Conservation (phyloP, 2,888 invertebrate genomes). For the Resseliella maxima region DNA sequence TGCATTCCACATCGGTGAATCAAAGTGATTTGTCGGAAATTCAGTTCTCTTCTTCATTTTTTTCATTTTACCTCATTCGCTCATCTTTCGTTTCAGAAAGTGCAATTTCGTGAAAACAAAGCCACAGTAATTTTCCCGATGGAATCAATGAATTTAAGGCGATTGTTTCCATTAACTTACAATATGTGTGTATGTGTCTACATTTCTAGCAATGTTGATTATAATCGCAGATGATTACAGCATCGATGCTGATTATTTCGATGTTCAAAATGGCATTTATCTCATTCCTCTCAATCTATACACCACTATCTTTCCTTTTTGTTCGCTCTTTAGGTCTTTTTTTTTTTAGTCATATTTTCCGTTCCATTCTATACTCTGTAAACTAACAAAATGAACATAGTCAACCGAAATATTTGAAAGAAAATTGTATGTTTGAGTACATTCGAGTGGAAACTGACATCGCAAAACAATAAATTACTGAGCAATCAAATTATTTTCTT, state of each 20-base stretch:
- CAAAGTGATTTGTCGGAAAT: background rate
- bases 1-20: background rate
- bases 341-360: background rate
- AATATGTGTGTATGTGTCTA: background rate
- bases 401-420: background rate
- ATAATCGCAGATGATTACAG: slow-evolving; percentile 40
- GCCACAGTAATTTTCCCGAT: background rate
- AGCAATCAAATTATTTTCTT: slow-evolving; percentile 51
- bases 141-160: slow-evolving; percentile 21
- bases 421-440: background rate
- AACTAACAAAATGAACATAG: no score
- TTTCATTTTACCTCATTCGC: no score
- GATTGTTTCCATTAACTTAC: slow-evolving; percentile 29
- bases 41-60: background rate
- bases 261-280: background rate
- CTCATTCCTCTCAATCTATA: background rate
- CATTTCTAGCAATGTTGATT: slow-evolving; percentile 9
- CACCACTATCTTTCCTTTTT: background rate
- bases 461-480: slow-evolving; percentile 48
- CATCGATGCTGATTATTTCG: slow-evolving; percentile 37
- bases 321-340: background rate
- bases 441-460: slow-evolving; percentile 31
- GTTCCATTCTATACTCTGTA: background rate
- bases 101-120: slow-evolving; percentile 22
- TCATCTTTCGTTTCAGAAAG: background rate